Percentiles rank a stretch among this genome's conserved stretches.
These are phyloP conservation scores for Anthrax anthrax DNA, from an alignment of 2,888 invertebrate genomes.

Conservation along the genomic window DNA sequence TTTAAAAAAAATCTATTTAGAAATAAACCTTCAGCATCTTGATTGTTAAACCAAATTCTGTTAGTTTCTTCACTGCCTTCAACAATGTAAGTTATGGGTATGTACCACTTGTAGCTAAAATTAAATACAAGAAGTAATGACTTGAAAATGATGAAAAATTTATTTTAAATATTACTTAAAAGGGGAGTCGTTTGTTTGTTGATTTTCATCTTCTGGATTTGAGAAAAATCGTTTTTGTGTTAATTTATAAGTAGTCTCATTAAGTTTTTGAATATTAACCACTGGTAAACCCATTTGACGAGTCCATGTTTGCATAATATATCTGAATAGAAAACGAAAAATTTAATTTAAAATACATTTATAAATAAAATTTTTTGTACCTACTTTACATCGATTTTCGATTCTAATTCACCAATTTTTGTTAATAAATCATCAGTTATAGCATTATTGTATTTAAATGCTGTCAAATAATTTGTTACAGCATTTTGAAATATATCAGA, in stretches of 20 bases:
- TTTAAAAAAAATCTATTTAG: too few relatives aligned
- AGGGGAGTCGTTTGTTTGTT: constrained; percentile 35
- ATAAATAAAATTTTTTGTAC: constrained; percentile 5
- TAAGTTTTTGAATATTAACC: constrained; percentile 41
- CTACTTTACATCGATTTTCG: constrained; percentile 36
- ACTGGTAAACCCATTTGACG: constrained; percentile 79
- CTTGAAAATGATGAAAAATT: too few relatives aligned
- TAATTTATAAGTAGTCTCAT: constrained; percentile 40
- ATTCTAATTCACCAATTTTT: constrained; percentile 39
- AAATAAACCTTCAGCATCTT: constrained; percentile 26
- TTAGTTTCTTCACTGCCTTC: constrained; percentile 33
- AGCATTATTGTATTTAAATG: constrained; percentile 57
- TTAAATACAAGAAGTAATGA: constrained; percentile 8
- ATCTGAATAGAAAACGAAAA: constrained; percentile 22
- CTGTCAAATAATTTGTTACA: constrained; percentile 58
- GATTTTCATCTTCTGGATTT: constrained; percentile 45
- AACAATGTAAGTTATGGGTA: constrained; percentile 66
- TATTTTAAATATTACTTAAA: constrained; percentile 34
- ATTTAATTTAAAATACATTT: not conserved
- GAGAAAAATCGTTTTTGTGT: constrained; percentile 63
- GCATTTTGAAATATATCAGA: constrained; percentile 54
- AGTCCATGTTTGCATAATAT: constrained; percentile 80
- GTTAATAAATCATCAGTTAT: constrained; percentile 61
- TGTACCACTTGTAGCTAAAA: constrained; percentile 65
- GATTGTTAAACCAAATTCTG: constrained; percentile 27